A percentile compares a stretch with the other conserved stretches of the same genome.
phyloP scores from a whole-genome alignment of 92 coral and sea anemone genomes.

The Palythoa heliodiscus region DNA sequence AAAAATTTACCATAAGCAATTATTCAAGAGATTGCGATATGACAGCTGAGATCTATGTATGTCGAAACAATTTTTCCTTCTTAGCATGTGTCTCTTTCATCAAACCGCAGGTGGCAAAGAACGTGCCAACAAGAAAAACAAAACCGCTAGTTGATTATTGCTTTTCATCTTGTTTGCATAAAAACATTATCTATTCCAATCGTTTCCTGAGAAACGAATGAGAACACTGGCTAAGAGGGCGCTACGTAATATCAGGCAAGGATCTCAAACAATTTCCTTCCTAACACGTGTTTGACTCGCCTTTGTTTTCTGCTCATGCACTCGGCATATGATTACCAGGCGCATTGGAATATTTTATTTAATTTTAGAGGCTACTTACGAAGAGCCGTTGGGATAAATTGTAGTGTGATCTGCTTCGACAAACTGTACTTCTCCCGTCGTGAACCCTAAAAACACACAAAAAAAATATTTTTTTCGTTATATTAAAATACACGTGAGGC shows the following conservation, averaged over 20 bases:
- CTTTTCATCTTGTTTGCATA: constrained; percentile 25
- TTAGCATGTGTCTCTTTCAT: constrained; percentile 75
- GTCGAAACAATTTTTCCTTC: constrained; percentile 49
- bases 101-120: constrained; percentile 80
- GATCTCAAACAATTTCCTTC: not conserved
- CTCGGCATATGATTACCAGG: constrained; percentile 8
- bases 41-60: not conserved
- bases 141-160: constrained; percentile 53
- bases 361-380: constrained; percentile 68
- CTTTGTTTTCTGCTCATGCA: constrained; percentile 11
- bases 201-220: constrained; percentile 30
- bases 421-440: constrained; percentile 89
- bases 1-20: not conserved
- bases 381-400: constrained; percentile 85
- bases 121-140: constrained; percentile 77
- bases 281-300: constrained; percentile 20
- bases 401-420: constrained; percentile 93
- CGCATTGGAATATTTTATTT: constrained; percentile 1
- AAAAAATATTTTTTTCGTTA: not conserved
- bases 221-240: constrained; percentile 8
- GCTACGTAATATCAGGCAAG: not conserved
- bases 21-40: not conserved
- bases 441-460: constrained; percentile 75
- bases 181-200: constrained; percentile 18
- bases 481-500: not conserved